Evolutionary conservation across 2,797 vertebrate genomes (phyloP).

Genomic region (Manis javanica): DNA sequence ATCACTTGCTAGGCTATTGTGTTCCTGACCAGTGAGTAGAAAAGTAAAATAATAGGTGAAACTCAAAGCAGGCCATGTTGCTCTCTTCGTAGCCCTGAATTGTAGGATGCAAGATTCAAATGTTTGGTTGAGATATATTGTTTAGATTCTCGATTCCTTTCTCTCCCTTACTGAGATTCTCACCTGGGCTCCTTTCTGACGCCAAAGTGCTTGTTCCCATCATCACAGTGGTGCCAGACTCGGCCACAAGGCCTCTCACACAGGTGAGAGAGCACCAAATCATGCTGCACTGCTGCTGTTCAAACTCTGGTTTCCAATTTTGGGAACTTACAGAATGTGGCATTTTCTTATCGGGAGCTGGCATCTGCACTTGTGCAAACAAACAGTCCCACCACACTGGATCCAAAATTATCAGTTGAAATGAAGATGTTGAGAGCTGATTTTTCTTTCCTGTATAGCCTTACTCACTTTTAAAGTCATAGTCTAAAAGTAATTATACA

Average conservation of each 20-base stretch:
- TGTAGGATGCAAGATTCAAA: neutral
- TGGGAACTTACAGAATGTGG: neutral
- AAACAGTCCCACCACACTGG: neutral
- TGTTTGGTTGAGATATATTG: neutral
- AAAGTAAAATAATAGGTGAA: neutral
- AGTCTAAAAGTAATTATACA: constrained; percentile 57
- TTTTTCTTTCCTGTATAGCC: neutral
- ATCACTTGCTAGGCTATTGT: neutral
- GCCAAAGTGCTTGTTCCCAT: neutral
- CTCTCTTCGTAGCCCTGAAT: neutral
- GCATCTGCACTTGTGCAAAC: neutral
- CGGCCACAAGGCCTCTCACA: neutral
- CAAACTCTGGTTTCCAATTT: neutral
- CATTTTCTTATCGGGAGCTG: neutral
- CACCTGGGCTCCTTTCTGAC: neutral
- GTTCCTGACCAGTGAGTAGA: neutral
- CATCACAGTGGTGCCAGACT: constrained; percentile 17
- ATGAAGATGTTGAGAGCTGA: neutral
- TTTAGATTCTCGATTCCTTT: neutral
- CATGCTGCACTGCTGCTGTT: neutral
- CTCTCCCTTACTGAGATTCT: neutral
- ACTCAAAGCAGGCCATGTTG: neutral
- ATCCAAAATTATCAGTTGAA: constrained; percentile 26
- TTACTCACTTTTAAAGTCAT: constrained; percentile 61
- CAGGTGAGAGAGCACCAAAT: neutral